These are phyloP conservation scores for Euthynnus affinis DNA, from an alignment of 2,797 vertebrate genomes.

Conservation along the genomic window DNA sequence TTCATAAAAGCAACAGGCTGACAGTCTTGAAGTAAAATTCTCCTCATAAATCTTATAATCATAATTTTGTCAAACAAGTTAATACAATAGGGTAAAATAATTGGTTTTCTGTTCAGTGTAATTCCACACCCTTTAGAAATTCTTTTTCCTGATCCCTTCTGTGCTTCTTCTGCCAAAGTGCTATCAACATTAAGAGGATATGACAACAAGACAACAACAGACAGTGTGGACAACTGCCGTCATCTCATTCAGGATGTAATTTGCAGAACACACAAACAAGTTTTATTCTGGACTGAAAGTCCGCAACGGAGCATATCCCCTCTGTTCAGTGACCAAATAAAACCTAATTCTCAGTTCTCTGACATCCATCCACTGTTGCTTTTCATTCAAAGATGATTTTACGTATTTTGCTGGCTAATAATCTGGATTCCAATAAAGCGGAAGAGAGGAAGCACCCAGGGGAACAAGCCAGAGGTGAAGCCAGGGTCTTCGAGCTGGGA, in stretches of 20 bases:
- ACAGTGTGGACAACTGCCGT: background rate
- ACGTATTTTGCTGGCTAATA: constrained; percentile 1
- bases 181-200: constrained; percentile 4
- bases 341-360: background rate
- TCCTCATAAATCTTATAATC: background rate
- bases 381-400: background rate
- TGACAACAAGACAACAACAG: constrained; percentile 9
- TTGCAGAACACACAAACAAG: background rate
- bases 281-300: background rate
- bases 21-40: background rate
- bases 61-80: background rate
- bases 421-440: background rate
- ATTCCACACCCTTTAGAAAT: background rate
- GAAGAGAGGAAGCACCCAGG: constrained; percentile 1
- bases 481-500: constrained; percentile 14
- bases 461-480: constrained; percentile 33
- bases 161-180: background rate
- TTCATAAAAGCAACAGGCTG: background rate
- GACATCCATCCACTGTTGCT: background rate
- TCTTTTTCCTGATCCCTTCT: background rate
- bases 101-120: background rate
- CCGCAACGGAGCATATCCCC: background rate
- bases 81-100: background rate
- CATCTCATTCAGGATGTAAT: constrained; percentile 13
- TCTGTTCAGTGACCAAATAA: background rate